Percentiles rank a stretch among this genome's conserved stretches.
phyloP scores from a whole-genome alignment of 2,888 invertebrate species.

The Protonemura montana region DNA sequence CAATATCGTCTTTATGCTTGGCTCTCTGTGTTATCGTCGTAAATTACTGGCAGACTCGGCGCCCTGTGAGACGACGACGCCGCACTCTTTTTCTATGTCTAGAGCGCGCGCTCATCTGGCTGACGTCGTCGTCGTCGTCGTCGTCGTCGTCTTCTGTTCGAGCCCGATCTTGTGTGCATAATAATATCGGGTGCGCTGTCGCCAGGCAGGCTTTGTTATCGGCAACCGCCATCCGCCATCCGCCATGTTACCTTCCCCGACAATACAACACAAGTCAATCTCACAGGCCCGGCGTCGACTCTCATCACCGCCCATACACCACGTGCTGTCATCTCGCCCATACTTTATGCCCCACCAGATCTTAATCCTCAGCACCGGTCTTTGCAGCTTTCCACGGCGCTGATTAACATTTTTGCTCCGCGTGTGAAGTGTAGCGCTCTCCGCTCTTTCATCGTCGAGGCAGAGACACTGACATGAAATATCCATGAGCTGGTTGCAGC shows the following conservation, averaged over 20 bases:
- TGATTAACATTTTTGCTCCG: background rate
- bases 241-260: background rate
- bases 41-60: background rate
- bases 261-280: too few relatives aligned
- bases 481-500: constrained; percentile 7
- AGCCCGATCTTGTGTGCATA: background rate
- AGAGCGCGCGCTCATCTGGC: background rate
- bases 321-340: background rate
- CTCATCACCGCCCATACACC: background rate
- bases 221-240: background rate
- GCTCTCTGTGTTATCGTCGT: background rate
- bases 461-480: background rate
- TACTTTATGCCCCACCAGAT: background rate
- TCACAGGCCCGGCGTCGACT: background rate
- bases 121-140: background rate
- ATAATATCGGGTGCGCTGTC: background rate
- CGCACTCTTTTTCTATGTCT: background rate
- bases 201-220: background rate
- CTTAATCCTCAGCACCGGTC: background rate
- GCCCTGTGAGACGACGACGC: background rate
- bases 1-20: too few relatives aligned
- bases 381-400: background rate
- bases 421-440: too few relatives aligned
- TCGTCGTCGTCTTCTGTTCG: background rate
- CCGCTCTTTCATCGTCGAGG: background rate